phyloP scores from a whole-genome alignment of 2,113 vertebrate species.

The Triplophysa tibetana region DNA sequence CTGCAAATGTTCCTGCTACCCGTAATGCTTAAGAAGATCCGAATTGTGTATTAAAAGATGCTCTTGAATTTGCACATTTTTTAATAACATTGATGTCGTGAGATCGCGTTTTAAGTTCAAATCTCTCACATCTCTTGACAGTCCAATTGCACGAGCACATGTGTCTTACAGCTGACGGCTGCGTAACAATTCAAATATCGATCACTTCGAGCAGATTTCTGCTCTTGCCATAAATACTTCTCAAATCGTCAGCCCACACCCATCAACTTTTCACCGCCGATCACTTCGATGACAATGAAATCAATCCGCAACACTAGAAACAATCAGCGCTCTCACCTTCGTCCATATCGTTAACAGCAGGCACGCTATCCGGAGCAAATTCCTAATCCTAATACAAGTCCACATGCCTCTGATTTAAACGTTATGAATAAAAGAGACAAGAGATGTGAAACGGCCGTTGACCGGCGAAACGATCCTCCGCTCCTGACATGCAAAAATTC shows the following conservation, averaged over 20 bases:
- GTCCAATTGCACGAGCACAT: slow-evolving; percentile 65
- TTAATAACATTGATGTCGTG: neutral
- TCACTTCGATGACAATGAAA: slow-evolving; percentile 45
- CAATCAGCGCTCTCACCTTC: slow-evolving; percentile 67
- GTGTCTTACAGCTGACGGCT: slow-evolving; percentile 60
- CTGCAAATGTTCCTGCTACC: neutral
- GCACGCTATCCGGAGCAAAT: slow-evolving; percentile 70
- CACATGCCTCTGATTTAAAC: slow-evolving; percentile 80
- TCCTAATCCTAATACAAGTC: slow-evolving; percentile 76
- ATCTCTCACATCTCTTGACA: slow-evolving; percentile 61
- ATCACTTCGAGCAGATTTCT: slow-evolving; percentile 54
- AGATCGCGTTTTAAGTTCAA: slow-evolving; percentile 35
- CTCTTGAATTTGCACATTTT: too few relatives aligned
- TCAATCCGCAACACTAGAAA: slow-evolving; percentile 33
- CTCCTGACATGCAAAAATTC: slow-evolving; percentile 72
- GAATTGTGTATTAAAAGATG: neutral
- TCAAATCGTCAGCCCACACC: slow-evolving; percentile 60
- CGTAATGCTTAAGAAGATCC: neutral
- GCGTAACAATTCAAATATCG: slow-evolving; percentile 68
- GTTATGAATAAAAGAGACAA: slow-evolving; percentile 59
- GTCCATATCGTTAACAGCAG: slow-evolving; percentile 78
- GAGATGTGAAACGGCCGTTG: slow-evolving; percentile 71
- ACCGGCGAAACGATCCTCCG: slow-evolving; percentile 71
- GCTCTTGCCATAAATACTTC: slow-evolving; percentile 41
- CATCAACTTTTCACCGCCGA: slow-evolving; percentile 69